phyloP scores from a whole-genome alignment of 64 coral and sea anemone genomes.

The Montipora efflorescens region DNA sequence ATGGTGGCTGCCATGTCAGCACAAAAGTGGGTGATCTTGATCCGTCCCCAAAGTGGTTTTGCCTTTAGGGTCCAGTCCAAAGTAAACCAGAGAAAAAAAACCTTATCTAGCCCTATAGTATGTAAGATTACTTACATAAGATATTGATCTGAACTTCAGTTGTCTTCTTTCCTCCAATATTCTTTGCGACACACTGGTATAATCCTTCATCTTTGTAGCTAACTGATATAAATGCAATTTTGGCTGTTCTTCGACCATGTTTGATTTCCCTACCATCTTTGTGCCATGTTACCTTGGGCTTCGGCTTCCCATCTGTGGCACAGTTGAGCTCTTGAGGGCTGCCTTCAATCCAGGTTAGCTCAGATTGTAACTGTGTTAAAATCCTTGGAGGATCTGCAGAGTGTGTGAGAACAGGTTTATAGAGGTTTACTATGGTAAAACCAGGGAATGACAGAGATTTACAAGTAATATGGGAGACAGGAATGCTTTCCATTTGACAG shows the following conservation, averaged over 20 bases:
- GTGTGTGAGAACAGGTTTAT: neutral
- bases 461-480: too few species aligned
- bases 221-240: conserved; percentile 48
- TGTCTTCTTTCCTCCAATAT: conserved; percentile 38
- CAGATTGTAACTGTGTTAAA: neutral
- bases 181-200: conserved; percentile 50
- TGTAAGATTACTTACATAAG: conserved; percentile 32
- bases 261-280: conserved; percentile 14
- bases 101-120: neutral
- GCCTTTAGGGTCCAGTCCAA: too few species aligned
- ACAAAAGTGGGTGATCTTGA: too few species aligned
- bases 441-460: too few species aligned
- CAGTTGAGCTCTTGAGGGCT: conserved; percentile 19
- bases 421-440: neutral
- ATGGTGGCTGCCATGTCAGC: too few species aligned
- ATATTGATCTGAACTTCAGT: conserved; percentile 30
- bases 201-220: conserved; percentile 36
- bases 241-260: neutral
- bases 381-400: conserved; percentile 44
- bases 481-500: too few species aligned
- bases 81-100: too few species aligned
- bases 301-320: conserved; percentile 43
- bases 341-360: conserved; percentile 23
- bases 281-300: conserved; percentile 39
- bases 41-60: too few species aligned